A percentile compares a stretch with the other conserved stretches of the same genome.
These are phyloP conservation scores for Rhynchonycteris naso DNA, from an alignment of 2,797 vertebrate species.

Conservation along the genomic window DNA sequence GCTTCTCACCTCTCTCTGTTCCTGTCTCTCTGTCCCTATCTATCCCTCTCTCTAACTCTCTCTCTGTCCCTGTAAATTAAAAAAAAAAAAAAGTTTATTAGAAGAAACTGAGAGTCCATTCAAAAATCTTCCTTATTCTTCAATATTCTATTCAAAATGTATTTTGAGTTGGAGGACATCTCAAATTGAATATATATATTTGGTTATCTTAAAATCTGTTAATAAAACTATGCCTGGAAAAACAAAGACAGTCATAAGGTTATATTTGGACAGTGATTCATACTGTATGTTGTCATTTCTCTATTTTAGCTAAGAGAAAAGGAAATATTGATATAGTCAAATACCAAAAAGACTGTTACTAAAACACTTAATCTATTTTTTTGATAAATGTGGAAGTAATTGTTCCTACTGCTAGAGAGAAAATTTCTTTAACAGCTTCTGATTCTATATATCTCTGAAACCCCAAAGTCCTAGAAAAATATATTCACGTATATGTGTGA, in stretches of 20 bases:
- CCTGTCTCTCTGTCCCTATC: too few species aligned
- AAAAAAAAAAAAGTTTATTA: too few species aligned
- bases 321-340: neutral
- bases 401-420: neutral
- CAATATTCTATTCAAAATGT: slow-evolving; percentile 25
- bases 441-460: neutral
- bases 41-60: too few species aligned
- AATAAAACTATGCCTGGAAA: slow-evolving; percentile 42
- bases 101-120: neutral
- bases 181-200: neutral
- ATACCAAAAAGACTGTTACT: neutral
- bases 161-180: slow-evolving; percentile 16
- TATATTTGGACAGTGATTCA: slow-evolving; percentile 50
- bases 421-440: neutral
- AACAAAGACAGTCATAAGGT: neutral
- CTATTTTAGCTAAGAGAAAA: neutral
- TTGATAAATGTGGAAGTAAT: slow-evolving; percentile 7
- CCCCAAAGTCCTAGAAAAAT: neutral
- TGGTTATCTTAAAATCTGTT: neutral
- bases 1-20: too few species aligned
- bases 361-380: neutral
- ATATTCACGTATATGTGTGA: neutral
- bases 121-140: slow-evolving; percentile 9
- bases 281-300: neutral
- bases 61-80: too few species aligned